These are phyloP conservation scores for Petaurus breviceps DNA, from an alignment of 2,113 vertebrate genomes.

Conservation along the genomic window DNA sequence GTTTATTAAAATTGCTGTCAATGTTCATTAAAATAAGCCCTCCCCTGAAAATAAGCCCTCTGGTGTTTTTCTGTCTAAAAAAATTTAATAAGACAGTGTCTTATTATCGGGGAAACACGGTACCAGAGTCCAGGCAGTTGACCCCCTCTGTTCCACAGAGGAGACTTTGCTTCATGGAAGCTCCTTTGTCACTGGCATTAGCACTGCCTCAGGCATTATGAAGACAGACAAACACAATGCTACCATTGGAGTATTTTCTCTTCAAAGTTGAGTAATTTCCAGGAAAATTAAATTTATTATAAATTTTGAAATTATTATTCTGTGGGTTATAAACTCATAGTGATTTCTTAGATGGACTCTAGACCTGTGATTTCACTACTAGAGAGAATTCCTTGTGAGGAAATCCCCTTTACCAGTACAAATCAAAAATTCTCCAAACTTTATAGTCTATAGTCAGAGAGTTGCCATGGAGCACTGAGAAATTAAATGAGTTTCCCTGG, in stretches of 20 bases:
- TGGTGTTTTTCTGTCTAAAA: too few species aligned
- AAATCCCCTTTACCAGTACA: not conserved
- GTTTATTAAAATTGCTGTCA: too few species aligned
- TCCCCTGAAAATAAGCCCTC: too few species aligned
- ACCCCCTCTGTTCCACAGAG: not conserved
- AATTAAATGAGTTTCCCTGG: not conserved
- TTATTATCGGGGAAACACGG: too few species aligned
- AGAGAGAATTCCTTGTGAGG: not conserved
- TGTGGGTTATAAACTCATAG: not conserved
- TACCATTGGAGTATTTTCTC: not conserved
- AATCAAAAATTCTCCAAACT: not conserved
- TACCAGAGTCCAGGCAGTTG: constrained; percentile 17
- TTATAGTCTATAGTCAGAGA: not conserved
- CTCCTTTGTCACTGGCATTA: not conserved
- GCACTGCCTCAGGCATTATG: not conserved
- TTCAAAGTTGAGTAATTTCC: not conserved
- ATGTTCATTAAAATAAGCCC: too few species aligned
- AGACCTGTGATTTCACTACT: not conserved
- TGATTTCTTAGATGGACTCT: not conserved
- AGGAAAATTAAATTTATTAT: constrained; percentile 28
- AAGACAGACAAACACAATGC: not conserved
- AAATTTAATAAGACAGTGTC: too few species aligned
- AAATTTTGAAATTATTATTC: not conserved
- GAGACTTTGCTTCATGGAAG: not conserved
- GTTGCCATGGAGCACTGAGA: not conserved